phyloP scores from a whole-genome alignment of 2,113 vertebrate species.

The Agapornis roseicollis region DNA sequence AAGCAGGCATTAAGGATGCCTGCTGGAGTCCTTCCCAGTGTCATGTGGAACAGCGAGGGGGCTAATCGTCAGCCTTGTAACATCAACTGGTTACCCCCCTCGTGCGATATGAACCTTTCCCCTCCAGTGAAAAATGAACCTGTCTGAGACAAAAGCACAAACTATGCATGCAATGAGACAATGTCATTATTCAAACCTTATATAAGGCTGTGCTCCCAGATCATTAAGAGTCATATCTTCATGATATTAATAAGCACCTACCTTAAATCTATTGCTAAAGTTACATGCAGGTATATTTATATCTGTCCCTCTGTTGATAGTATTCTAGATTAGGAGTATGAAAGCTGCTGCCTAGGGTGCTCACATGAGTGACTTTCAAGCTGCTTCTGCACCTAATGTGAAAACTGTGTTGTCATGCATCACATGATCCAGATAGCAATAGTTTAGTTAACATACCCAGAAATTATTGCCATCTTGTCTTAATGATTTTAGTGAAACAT shows the following conservation, averaged over 20 bases:
- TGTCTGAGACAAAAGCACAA: constrained; percentile 82
- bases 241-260: constrained; percentile 82
- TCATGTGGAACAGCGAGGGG: constrained; percentile 85
- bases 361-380: constrained; percentile 38
- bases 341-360: neutral
- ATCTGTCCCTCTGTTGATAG: constrained; percentile 54
- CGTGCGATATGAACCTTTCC: constrained; percentile 85
- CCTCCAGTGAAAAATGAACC: constrained; percentile 85
- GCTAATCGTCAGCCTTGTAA: constrained; percentile 87
- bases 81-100: constrained; percentile 86
- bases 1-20: constrained; percentile 85
- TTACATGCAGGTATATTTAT: constrained; percentile 71
- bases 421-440: constrained; percentile 29
- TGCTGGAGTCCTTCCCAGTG: constrained; percentile 85
- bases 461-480: constrained; percentile 67
- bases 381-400: neutral
- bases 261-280: constrained; percentile 60
- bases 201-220: constrained; percentile 80
- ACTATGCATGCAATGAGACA: constrained; percentile 80
- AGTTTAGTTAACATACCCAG: constrained; percentile 59
- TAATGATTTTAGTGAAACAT: constrained; percentile 71
- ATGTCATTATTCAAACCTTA: constrained; percentile 82
- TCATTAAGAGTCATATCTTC: constrained; percentile 81
- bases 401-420: constrained; percentile 8
- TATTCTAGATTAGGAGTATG: constrained; percentile 42